Percentiles rank a stretch among this genome's conserved stretches.
phyloP scores from a whole-genome alignment of 2,888 invertebrate species.

The Bellardia pandia region DNA sequence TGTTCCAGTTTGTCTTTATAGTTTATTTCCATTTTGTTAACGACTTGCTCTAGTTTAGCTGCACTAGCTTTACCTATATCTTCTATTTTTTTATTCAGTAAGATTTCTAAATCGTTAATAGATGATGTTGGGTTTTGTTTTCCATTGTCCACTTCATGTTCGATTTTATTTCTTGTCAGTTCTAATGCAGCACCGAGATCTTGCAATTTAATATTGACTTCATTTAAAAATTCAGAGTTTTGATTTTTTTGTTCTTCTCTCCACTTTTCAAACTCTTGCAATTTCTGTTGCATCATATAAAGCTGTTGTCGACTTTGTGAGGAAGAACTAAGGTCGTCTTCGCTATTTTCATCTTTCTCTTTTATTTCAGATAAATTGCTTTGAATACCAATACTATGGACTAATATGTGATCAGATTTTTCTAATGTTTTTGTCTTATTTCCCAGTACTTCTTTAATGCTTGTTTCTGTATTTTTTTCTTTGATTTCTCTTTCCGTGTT shows the following conservation, averaged over 20 bases:
- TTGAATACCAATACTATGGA: constrained; percentile 77
- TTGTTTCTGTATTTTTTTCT: constrained; percentile 73
- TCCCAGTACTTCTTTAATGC: constrained; percentile 34
- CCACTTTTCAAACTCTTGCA: constrained; percentile 78
- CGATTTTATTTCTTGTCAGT: constrained; percentile 46
- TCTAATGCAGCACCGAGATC: constrained; percentile 76
- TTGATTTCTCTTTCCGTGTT: constrained; percentile 86
- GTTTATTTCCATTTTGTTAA: constrained; percentile 78
- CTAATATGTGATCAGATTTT: constrained; percentile 44
- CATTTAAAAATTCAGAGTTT: constrained; percentile 77
- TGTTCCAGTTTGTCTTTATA: constrained; percentile 79
- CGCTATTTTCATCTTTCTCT: constrained; percentile 77
- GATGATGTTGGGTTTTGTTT: constrained; percentile 73
- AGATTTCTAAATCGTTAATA: constrained; percentile 78
- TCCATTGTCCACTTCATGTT: background rate
- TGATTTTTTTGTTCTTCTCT: constrained; percentile 76
- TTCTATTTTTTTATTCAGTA: constrained; percentile 78
- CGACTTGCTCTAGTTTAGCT: constrained; percentile 78
- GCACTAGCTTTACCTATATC: constrained; percentile 79
- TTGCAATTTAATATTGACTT: constrained; percentile 78
- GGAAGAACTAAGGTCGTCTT: constrained; percentile 12
- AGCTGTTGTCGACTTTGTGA: constrained; percentile 75
- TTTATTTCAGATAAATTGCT: constrained; percentile 78
- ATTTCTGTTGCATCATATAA: constrained; percentile 75
- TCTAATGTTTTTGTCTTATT: constrained; percentile 15